These are phyloP conservation scores for Gobio gobio DNA, from an alignment of 2,113 vertebrate species.

Conservation along the genomic window DNA sequence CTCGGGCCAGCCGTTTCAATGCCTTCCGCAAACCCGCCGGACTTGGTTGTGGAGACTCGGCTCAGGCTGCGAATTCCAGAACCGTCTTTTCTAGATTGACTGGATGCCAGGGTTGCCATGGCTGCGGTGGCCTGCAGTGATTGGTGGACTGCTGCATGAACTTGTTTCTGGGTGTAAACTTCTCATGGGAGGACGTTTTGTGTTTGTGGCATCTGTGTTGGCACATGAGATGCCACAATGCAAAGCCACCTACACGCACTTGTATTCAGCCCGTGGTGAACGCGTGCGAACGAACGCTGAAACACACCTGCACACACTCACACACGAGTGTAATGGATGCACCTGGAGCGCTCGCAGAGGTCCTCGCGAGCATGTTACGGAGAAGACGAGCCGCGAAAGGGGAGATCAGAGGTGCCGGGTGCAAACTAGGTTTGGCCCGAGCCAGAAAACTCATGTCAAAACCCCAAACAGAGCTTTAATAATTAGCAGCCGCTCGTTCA, in stretches of 20 bases:
- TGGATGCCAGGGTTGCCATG: constrained; percentile 56
- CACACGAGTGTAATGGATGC: constrained; percentile 9
- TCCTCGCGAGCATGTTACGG: background rate
- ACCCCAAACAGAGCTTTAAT: constrained; percentile 69
- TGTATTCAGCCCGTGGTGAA: background rate
- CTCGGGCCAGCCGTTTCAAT: background rate
- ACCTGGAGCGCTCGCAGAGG: background rate
- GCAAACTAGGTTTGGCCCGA: constrained; percentile 32
- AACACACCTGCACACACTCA: constrained; percentile 23
- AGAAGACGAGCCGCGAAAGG: constrained; percentile 46
- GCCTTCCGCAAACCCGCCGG: background rate
- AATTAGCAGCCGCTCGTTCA: constrained; percentile 65
- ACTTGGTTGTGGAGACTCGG: background rate
- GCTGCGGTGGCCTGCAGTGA: constrained; percentile 52
- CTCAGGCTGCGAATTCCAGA: constrained; percentile 33
- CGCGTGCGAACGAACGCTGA: background rate
- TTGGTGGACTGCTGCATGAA: constrained; percentile 52
- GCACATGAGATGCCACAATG: constrained; percentile 24
- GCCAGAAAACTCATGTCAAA: constrained; percentile 61
- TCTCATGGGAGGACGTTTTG: constrained; percentile 39
- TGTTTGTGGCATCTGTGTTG: constrained; percentile 39
- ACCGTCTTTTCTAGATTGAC: constrained; percentile 48
- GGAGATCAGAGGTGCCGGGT: constrained; percentile 47
- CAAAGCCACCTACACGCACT: background rate
- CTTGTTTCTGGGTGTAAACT: constrained; percentile 58